These are phyloP conservation scores for Falco biarmicus DNA, from an alignment of 2,797 vertebrate species.

Conservation along the genomic window DNA sequence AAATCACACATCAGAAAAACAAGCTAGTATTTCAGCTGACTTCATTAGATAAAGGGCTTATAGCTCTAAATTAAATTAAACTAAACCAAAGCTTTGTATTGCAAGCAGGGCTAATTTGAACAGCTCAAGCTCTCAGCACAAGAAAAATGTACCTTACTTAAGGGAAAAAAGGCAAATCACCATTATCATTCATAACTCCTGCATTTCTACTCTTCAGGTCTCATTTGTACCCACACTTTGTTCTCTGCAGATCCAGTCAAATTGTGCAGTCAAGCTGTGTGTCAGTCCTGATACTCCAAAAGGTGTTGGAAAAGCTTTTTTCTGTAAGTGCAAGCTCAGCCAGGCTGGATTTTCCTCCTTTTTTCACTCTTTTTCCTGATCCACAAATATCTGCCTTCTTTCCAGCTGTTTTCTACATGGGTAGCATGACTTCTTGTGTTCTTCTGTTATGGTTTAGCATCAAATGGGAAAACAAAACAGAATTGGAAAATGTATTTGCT, in stretches of 20 bases:
- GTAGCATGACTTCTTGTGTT: background rate
- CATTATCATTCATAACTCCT: background rate
- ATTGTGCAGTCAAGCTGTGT: background rate
- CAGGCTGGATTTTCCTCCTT: background rate
- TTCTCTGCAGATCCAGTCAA: background rate
- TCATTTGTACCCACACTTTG: background rate
- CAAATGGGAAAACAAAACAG: background rate
- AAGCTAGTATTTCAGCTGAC: background rate
- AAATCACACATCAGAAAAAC: background rate
- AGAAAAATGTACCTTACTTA: background rate
- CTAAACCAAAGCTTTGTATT: background rate
- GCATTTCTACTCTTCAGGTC: background rate
- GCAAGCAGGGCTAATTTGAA: background rate
- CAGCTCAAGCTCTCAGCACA: background rate
- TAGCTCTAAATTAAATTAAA: background rate
- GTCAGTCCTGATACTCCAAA: background rate
- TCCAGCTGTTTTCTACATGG: background rate
- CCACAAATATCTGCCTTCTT: background rate
- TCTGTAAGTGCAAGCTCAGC: background rate
- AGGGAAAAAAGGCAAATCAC: background rate
- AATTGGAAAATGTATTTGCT: background rate
- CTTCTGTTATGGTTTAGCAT: background rate
- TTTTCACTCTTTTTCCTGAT: background rate
- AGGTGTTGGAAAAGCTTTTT: background rate
- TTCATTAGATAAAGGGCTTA: background rate